Evolutionary conservation across 2,797 vertebrate species (phyloP).

Genomic region (Halcyon leucocephala): DNA sequence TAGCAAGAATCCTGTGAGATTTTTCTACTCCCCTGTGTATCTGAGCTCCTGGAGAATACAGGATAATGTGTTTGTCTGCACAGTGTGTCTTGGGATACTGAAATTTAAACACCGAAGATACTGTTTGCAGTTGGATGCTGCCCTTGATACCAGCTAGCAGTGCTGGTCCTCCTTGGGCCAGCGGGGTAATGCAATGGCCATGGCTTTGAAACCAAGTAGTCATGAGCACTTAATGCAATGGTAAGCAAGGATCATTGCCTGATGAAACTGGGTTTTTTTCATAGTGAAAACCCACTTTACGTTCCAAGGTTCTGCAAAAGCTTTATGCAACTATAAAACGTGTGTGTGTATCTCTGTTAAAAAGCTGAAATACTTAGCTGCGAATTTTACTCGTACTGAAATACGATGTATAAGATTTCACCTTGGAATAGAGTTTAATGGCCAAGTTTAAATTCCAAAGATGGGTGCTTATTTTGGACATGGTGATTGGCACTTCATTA

Average conservation of each 20-base stretch:
- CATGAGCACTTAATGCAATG: background rate
- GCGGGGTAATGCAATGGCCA: background rate
- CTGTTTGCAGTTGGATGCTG: background rate
- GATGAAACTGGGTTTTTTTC: background rate
- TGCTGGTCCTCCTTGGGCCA: background rate
- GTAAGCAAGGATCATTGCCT: background rate
- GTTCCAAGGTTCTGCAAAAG: background rate
- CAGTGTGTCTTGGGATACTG: background rate
- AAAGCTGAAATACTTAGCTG: slow-evolving; percentile 8
- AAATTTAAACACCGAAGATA: background rate
- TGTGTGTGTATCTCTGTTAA: background rate
- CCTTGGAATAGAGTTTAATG: slow-evolving; percentile 12
- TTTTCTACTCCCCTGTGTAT: background rate
- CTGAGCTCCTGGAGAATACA: background rate
- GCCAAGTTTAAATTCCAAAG: slow-evolving; percentile 34
- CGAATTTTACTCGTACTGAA: slow-evolving; percentile 35
- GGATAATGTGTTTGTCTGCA: background rate
- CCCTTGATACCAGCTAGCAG: background rate
- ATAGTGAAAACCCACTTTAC: background rate
- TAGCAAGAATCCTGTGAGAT: background rate
- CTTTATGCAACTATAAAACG: background rate
- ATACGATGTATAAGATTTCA: slow-evolving; percentile 12
- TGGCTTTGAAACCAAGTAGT: background rate
- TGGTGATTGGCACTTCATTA: slow-evolving; percentile 54
- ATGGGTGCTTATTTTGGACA: slow-evolving; percentile 69